Percentiles rank a stretch among this genome's conserved stretches.
Conservation (phyloP, 2,888 invertebrate genomes). For the Chrysotoxum bicinctum region DNA sequence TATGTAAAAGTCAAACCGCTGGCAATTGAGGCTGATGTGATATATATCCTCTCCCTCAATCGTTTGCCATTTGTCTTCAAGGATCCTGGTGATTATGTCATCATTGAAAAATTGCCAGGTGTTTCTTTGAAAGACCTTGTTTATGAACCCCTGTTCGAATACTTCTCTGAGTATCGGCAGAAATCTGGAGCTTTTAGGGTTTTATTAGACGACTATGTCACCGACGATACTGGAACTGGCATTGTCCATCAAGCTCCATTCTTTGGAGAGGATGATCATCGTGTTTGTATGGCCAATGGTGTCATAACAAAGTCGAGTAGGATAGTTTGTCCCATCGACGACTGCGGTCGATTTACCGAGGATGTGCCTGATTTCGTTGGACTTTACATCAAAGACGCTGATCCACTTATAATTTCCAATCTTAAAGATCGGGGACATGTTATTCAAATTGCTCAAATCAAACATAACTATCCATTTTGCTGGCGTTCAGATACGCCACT, state of each 20-base stretch:
- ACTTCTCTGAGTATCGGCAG: slow-evolving; percentile 88
- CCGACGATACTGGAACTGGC: slow-evolving; percentile 96
- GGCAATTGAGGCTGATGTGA: neutral
- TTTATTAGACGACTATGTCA: slow-evolving; percentile 93
- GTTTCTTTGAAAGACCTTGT: slow-evolving; percentile 87
- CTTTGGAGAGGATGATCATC: slow-evolving; percentile 98
- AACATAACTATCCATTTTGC: slow-evolving; percentile 95
- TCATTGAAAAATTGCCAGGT: slow-evolving; percentile 90
- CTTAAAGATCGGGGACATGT: slow-evolving; percentile 89
- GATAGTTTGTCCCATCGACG: slow-evolving; percentile 94
- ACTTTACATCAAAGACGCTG: slow-evolving; percentile 96
- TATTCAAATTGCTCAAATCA: slow-evolving; percentile 83
- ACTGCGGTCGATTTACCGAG: slow-evolving; percentile 90
- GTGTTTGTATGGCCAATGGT: slow-evolving; percentile 87
- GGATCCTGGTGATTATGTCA: slow-evolving; percentile 87
- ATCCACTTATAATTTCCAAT: slow-evolving; percentile 92
- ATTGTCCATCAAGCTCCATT: slow-evolving; percentile 98
- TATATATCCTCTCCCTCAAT: slow-evolving; percentile 87
- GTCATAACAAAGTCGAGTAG: slow-evolving; percentile 92
- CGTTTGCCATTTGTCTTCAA: slow-evolving; percentile 89
- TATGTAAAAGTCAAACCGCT: slow-evolving; percentile 90
- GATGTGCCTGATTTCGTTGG: slow-evolving; percentile 93
- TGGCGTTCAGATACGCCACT: slow-evolving; percentile 99
- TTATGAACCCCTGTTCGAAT: slow-evolving; percentile 91
- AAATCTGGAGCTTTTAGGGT: slow-evolving; percentile 90